Conservation (phyloP, 2,797 vertebrate genomes). For the Vultur gryphus region DNA sequence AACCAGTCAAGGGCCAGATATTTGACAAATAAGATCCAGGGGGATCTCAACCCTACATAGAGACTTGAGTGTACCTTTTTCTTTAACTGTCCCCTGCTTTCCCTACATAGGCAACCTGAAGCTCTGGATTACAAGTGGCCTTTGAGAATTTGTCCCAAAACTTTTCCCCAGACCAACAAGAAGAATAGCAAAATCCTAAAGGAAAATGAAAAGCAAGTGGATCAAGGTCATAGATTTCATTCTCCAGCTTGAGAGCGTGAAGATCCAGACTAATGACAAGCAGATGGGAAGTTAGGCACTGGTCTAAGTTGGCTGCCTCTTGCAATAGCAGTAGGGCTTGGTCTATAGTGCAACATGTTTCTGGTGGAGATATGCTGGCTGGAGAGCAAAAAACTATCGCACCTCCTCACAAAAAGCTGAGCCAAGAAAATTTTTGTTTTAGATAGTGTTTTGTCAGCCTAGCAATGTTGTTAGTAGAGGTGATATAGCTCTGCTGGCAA, state of each 20-base stretch:
- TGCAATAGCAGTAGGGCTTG: background rate
- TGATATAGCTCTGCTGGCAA: background rate
- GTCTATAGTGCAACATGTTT: background rate
- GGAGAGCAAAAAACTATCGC: background rate
- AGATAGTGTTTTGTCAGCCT: conserved; percentile 26
- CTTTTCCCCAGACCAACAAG: background rate
- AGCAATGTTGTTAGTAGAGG: background rate
- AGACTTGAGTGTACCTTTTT: background rate
- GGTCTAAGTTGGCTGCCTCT: conserved; percentile 6
- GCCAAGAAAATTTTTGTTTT: conserved; percentile 19
- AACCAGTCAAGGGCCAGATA: background rate
- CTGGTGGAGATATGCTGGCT: conserved; percentile 17
- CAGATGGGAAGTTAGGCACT: conserved; percentile 41
- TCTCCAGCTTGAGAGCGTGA: background rate
- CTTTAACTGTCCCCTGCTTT: background rate
- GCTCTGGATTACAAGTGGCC: background rate
- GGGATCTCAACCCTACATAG: background rate
- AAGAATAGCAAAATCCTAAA: background rate
- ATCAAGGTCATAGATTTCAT: conserved; percentile 22
- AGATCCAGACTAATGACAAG: conserved; percentile 25
- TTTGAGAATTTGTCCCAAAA: background rate
- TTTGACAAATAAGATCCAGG: background rate
- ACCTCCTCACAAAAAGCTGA: background rate
- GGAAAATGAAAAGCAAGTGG: background rate
- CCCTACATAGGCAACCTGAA: background rate